phyloP scores from a whole-genome alignment of 2,797 vertebrate species.

The Macrochelys suwanniensis region DNA sequence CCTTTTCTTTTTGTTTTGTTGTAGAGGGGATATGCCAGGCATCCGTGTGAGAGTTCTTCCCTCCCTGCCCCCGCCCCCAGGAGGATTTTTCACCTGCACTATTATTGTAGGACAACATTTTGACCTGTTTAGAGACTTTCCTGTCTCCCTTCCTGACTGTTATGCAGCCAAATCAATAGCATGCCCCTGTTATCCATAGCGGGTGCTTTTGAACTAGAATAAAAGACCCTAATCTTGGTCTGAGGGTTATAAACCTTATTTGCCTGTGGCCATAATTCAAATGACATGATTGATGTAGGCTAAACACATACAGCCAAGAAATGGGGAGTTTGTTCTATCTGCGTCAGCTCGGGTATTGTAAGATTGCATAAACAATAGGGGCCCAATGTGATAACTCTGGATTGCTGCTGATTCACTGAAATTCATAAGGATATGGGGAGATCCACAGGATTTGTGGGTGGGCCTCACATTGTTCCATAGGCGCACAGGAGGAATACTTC shows the following conservation, averaged over 20 bases:
- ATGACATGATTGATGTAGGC: background rate
- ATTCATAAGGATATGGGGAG: background rate
- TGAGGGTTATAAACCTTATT: background rate
- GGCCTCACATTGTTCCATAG: background rate
- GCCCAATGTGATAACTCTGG: background rate
- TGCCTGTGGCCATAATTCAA: background rate
- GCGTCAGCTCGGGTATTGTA: background rate
- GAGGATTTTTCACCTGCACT: background rate
- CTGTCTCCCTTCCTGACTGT: background rate
- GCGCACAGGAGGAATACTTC: background rate
- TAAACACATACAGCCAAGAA: background rate
- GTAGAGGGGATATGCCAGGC: background rate
- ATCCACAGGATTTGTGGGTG: background rate
- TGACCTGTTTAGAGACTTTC: background rate
- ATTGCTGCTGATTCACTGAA: background rate
- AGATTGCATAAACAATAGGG: background rate
- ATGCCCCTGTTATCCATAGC: background rate
- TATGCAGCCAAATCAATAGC: background rate
- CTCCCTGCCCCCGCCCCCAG: accelerated
- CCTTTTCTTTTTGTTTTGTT: background rate
- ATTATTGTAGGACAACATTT: background rate
- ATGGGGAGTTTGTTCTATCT: accelerated
- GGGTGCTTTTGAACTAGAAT: background rate
- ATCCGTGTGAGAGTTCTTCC: background rate
- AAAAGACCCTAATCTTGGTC: background rate